Conservation (phyloP, 2,113 vertebrate species). For the Corythornis madagascariensis region DNA sequence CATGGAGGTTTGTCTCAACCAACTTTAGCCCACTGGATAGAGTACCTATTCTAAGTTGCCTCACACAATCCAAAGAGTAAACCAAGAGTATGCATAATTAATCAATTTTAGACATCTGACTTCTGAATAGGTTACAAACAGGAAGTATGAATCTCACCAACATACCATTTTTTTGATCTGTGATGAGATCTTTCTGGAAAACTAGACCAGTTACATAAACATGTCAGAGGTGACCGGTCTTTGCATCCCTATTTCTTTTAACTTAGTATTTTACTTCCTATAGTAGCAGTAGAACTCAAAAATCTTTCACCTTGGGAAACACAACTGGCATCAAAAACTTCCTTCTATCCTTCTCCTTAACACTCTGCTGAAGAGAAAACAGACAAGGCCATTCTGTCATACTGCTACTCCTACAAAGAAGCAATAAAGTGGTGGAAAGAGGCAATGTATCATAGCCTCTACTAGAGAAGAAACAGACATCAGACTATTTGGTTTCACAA, state of each 20-base stretch:
- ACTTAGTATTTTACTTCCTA: background rate
- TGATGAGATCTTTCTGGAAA: background rate
- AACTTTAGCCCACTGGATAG: background rate
- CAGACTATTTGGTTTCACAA: background rate
- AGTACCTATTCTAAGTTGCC: background rate
- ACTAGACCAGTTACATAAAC: background rate
- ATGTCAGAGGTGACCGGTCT: background rate
- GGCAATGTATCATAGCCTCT: rapidly evolving
- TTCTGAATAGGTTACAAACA: background rate
- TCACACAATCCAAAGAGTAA: background rate
- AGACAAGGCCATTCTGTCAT: background rate
- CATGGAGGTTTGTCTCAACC: background rate
- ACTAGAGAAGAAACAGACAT: background rate
- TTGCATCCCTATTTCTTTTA: background rate
- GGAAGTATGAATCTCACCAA: background rate
- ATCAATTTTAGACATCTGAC: background rate
- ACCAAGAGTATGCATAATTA: background rate
- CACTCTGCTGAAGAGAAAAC: background rate
- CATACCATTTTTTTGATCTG: background rate
- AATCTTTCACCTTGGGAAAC: background rate
- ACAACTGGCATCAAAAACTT: background rate
- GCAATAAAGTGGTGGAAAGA: rapidly evolving
- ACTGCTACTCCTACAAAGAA: background rate
- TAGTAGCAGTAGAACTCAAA: background rate
- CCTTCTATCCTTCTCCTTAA: background rate